Evolutionary conservation across 1,140 invertebrate species (phyloP), one percentile per base, ranked within the genome.

Genomic region (Drosophila truncata): DNA sequence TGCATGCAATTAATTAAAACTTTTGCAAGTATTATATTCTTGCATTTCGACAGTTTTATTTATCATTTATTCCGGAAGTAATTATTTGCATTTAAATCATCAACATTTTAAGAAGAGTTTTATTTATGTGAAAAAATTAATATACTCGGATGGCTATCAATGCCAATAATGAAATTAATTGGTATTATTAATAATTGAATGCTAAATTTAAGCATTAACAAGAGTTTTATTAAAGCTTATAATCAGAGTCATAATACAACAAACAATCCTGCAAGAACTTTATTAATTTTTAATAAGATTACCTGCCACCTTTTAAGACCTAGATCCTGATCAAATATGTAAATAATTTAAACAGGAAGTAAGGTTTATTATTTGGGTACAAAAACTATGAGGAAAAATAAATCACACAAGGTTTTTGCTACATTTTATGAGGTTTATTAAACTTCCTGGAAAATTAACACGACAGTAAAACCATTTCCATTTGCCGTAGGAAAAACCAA

Each of bases 371-470:
- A 6, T 49, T 49, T 49, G 25, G 10, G 4, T 49, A 27, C 1
- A 50, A 50, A 50, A 50, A 18, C 5, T 29, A 7, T 29, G 5
- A 13, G 11, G 3, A 14, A 52, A 20, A 25, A 47, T 14, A 18
- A 0, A 27, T 27, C 3, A 20, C 9, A 16, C 0, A 33, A 20
- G 3, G 18, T 35, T 54, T 33, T 54, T 54, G 18, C 50, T 54
- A 13, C 8, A 23, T 20, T 35, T 54, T 54, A 31, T 35, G 9
- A 11, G 20, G 31, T 37, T 37, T 54, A 54, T 37, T 35, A 37
- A 54, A 7, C 31, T 54, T 35, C 52, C 31, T 16, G 14, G 20
- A n/a, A 35, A 54, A 23, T 54, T 35, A 35, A 54, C 50, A 35
- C 31, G 31, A 54, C 13, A 23, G 14, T 35, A 35, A 23, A 54